phyloP scores from a whole-genome alignment of 1,140 invertebrate species.

The Scaptomyza hsui region DNA sequence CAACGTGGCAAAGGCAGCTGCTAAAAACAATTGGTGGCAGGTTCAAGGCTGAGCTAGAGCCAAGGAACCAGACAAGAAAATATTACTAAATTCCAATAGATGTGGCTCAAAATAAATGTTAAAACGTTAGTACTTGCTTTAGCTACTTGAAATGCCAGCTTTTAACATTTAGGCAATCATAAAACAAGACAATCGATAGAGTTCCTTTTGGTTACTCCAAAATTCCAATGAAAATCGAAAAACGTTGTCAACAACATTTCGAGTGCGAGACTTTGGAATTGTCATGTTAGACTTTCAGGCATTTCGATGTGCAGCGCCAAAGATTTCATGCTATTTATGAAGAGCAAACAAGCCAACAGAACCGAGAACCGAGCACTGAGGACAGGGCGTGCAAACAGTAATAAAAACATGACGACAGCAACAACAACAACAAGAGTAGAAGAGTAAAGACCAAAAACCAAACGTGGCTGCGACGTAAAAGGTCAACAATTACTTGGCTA shows the following conservation, averaged over 20 bases:
- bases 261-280: slow-evolving; percentile 61
- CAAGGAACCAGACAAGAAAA: background rate
- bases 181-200: slow-evolving; percentile 48
- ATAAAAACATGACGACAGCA: slow-evolving; percentile 78
- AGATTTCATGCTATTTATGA: slow-evolving; percentile 82
- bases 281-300: slow-evolving; percentile 81
- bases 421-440: slow-evolving; percentile 37
- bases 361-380: slow-evolving; percentile 40
- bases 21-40: slow-evolving; percentile 46
- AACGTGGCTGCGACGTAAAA: slow-evolving; percentile 77
- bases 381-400: slow-evolving; percentile 74
- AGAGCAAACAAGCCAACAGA: slow-evolving; percentile 63
- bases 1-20: slow-evolving; percentile 55
- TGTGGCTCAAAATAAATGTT: no score
- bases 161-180: slow-evolving; percentile 55
- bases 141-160: slow-evolving; percentile 5
- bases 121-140: background rate
- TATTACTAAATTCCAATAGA: background rate
- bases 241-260: slow-evolving; percentile 47
- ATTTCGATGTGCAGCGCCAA: slow-evolving; percentile 73
- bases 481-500: slow-evolving; percentile 79
- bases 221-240: slow-evolving; percentile 79
- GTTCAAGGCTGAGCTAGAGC: slow-evolving; percentile 32
- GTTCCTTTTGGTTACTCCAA: background rate
- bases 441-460: slow-evolving; percentile 52